A percentile compares a stretch with the other conserved stretches of the same genome.
Conservation (phyloP, 1,140 invertebrate genomes). For the Harlomillsia oculata region DNA sequence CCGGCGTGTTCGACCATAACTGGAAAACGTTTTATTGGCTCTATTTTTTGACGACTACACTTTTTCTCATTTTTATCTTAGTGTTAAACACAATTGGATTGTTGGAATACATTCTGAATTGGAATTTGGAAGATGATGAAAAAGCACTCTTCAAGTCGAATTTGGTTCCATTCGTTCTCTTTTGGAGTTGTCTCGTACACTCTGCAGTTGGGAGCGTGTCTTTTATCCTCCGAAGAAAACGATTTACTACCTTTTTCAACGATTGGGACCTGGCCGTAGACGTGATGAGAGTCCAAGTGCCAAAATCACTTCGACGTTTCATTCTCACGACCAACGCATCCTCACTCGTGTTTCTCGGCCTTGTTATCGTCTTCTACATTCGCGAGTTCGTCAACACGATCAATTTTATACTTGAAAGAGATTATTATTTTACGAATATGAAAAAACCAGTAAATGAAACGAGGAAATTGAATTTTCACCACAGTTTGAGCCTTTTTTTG, state of each 20-base stretch:
- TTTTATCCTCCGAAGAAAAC: conserved; percentile 14
- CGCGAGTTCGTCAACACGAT: neutral
- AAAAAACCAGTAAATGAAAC: no score
- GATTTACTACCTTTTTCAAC: conserved; percentile 19
- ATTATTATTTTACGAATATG: neutral
- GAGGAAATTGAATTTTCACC: no score
- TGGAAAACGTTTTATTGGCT: conserved; percentile 15
- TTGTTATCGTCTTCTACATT: conserved; percentile 8
- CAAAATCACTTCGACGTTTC: conserved; percentile 9
- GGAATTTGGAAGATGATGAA: conserved; percentile 1
- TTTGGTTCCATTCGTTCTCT: conserved; percentile 29
- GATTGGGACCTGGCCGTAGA: conserved; percentile 24
- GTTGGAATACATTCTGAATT: conserved; percentile 6
- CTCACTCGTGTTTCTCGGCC: conserved; percentile 15
- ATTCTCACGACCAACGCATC: conserved; percentile 16
- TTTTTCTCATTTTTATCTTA: conserved; percentile 12
- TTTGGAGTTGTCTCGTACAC: conserved; percentile 31
- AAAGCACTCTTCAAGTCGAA: conserved; percentile 13
- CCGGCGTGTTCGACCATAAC: neutral
- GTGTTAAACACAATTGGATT: conserved; percentile 14
- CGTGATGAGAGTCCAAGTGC: conserved; percentile 10
- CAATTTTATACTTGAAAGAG: neutral
- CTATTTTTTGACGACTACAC: conserved; percentile 24
- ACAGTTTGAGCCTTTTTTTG: no score
- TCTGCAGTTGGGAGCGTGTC: conserved; percentile 15